Evolutionary conservation across 2,888 invertebrate genomes (phyloP), one percentile per base, ranked within the genome.

Genomic region (Napeogenes sylphis): DNA sequence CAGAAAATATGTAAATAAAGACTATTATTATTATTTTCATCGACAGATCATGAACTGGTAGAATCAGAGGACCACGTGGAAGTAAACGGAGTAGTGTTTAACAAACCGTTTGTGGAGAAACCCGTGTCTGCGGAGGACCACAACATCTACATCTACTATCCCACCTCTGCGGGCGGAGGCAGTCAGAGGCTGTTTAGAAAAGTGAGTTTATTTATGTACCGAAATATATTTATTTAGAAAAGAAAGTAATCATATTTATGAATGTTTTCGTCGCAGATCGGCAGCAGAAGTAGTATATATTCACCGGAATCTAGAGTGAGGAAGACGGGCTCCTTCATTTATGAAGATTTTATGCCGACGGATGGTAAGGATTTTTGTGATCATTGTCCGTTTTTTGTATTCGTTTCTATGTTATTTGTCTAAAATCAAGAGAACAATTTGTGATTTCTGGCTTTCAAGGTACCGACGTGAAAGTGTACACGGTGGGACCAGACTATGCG

Each of bases 301-400:
- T 99, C 98, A 0, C 97, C 98, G 6, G 98, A 98, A 86, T 98
- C 98, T 55, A 93, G 98, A 76, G 98, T 99, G 6, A 92, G 99
- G 61, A 98, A 98, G 89, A 97, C 97, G 57, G 99, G 99, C 55
- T 99, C 98, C 12, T 99, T 97, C 87, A 99, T 99, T 81, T 99
- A 99, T 84, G 99, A 99, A 92, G 99, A 99, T 87, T 99, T 99
- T 87, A 99, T 99, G 98, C 99, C 99, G 5, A 99, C 99, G 46
- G 99, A 99, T 92, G 99, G 99, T 90, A 92, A 59, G 56, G 54
- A 32, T 58, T 32, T 57, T 55, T 33, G 30, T 32, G 10, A n/a
- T n/a, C 10, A 42, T 42, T 42, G 5, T 42, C 2, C 10, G 12
- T 42, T 42, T 10, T 12, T 42, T 42, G 8, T 42, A 3, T 42